A percentile compares a stretch with the other conserved stretches of the same genome.
These are phyloP conservation scores for Prionace glauca DNA, from an alignment of 2,797 vertebrate species.

Conservation along the genomic window DNA sequence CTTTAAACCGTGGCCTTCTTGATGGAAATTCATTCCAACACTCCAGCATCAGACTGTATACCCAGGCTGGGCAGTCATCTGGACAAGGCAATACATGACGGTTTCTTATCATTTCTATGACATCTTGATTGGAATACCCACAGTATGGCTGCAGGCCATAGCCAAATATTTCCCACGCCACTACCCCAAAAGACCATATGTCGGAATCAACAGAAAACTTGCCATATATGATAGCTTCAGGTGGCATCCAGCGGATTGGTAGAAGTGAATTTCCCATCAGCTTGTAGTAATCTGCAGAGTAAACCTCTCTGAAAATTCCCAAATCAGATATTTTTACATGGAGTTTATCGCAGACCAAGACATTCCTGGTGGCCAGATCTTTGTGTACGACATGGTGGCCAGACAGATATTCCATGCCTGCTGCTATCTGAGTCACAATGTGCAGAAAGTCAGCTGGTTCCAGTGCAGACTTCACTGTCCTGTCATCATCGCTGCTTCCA, in stretches of 20 bases:
- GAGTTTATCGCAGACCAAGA: slow-evolving; percentile 86
- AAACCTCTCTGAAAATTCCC: slow-evolving; percentile 87
- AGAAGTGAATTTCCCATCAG: slow-evolving; percentile 74
- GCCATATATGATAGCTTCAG: slow-evolving; percentile 84
- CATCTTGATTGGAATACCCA: slow-evolving; percentile 92
- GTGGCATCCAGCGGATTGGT: slow-evolving; percentile 94
- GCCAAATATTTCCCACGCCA: slow-evolving; percentile 94
- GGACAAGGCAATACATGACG: slow-evolving; percentile 83
- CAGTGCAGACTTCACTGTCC: slow-evolving; percentile 81
- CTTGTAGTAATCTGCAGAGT: slow-evolving; percentile 91
- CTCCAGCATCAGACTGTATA: slow-evolving; percentile 87
- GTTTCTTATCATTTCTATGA: slow-evolving; percentile 87
- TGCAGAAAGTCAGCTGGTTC: slow-evolving; percentile 90
- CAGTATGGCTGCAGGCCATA: slow-evolving; percentile 95
- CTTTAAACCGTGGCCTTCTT: slow-evolving; percentile 87
- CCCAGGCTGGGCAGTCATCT: slow-evolving; percentile 87
- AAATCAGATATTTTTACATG: slow-evolving; percentile 85
- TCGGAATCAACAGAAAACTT: slow-evolving; percentile 90
- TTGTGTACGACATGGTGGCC: slow-evolving; percentile 87
- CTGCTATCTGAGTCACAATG: slow-evolving; percentile 79
- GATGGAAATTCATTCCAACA: slow-evolving; percentile 90
- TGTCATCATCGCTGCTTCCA: slow-evolving; percentile 87
- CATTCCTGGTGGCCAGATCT: slow-evolving; percentile 87
- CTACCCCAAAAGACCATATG: slow-evolving; percentile 90
- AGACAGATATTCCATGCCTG: slow-evolving; percentile 93